Base-by-base conservation (phyloP, 92 coral and sea anemone species). In the Epizoanthus scotinus region DNA sequence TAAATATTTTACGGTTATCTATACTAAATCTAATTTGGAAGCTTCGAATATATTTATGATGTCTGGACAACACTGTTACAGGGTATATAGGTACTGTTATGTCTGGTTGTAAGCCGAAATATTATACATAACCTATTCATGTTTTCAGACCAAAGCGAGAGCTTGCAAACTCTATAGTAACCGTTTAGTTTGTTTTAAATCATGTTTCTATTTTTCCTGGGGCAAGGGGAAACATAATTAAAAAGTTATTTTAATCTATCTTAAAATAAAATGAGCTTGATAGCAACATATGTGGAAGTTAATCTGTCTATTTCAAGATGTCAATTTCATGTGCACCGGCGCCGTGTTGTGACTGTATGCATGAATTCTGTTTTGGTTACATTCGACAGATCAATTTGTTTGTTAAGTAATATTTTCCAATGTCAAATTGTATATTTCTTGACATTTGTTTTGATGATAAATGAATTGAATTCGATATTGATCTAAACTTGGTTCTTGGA, bases 361-460 rank as follows among this genome's bases (percentile, higher is more conserved):
- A 29, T 31, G 26, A 4, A 47, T 8, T n/a, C 58, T 26, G 79
- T 56, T 73, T 73, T 73, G 66, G 79, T 73, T 57, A 57, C 54
- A 17, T 55, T 27, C 79, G 57, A 22, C 78, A 73, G 5, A 5
- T 47, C 7, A 20, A 15, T 12, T 56, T 73, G 54, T 73, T 73
- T 73, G 53, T 12, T 57, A 57, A 55, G 34, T 21, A 19, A 24
- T 17, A 42, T 27, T 63, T 63, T 29, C 36, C n/a, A 12, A 8
- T 22, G 69, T 26, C 68, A 26, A 15, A 14, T 63, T 19, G 6
- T 27, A 15, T 15, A 63, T 34, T 63, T 26, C 29, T 63, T 19
- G 31, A 28, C 42, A 27, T 63, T 10, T 63, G 40, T 12, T 25
- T 61, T 24, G 21, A 31, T 31, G 36, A 28, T 8, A 63, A 26